phyloP scores from a whole-genome alignment of 2,113 vertebrate species.

The Marcusenius ussheri region DNA sequence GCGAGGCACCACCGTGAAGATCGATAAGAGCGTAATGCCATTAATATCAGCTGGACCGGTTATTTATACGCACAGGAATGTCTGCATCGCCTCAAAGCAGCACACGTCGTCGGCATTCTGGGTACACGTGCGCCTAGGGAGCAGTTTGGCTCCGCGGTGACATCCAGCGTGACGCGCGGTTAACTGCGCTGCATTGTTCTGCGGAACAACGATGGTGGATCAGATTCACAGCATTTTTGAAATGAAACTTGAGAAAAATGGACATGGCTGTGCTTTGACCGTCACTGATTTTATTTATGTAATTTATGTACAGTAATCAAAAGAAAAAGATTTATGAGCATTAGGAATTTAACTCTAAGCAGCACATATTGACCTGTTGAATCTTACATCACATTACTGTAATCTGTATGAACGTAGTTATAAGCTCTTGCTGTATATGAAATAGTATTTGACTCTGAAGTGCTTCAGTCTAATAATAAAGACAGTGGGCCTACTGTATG shows the following conservation, averaged over 20 bases:
- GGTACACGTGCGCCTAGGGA: neutral
- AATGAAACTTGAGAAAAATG: neutral
- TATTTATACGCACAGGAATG: constrained; percentile 11
- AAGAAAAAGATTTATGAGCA: neutral
- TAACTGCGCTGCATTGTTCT: neutral
- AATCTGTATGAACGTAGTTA: neutral
- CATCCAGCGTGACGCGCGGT: neutral
- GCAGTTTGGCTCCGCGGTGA: neutral
- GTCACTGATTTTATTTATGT: no score
- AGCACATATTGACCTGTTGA: neutral
- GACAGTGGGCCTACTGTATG: neutral
- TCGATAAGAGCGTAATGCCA: constrained; percentile 11
- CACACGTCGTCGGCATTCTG: neutral
- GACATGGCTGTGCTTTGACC: no score
- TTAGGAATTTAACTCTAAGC: neutral
- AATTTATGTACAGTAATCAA: neutral
- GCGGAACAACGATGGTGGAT: neutral
- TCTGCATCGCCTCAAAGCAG: neutral
- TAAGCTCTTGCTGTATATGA: neutral
- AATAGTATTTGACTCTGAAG: neutral
- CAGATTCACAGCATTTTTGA: neutral
- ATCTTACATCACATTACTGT: neutral
- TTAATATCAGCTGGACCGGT: neutral
- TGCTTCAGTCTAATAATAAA: neutral
- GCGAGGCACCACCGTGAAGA: neutral